Conservation (phyloP, 2,113 vertebrate genomes). For the Ornithorhynchus anatinus region DNA sequence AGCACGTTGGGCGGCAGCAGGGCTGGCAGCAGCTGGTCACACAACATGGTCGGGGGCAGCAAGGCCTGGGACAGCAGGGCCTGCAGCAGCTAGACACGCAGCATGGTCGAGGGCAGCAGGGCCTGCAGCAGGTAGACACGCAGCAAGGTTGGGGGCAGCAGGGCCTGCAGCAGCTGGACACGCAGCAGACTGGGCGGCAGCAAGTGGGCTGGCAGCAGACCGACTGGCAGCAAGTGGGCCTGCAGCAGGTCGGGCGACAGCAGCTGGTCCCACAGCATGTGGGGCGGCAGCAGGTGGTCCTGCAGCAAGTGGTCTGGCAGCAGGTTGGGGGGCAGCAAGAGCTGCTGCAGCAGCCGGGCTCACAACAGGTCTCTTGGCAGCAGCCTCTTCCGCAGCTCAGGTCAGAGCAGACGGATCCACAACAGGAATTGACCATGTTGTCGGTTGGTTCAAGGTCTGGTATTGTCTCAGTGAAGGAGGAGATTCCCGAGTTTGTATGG, state of each 20-base stretch:
- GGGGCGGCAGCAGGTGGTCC: neutral
- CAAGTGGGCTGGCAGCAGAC: neutral
- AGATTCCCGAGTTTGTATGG: neutral
- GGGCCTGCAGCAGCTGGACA: neutral
- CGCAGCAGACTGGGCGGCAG: slow-evolving; percentile 8
- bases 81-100: neutral
- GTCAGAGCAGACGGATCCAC: neutral
- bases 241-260: neutral
- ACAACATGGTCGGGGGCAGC: neutral
- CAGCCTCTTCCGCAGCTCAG: too few species aligned
- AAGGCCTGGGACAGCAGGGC: neutral
- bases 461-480: neutral
- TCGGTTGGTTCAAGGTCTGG: neutral
- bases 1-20: slow-evolving; percentile 11
- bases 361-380: too few species aligned
- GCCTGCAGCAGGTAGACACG: slow-evolving; percentile 21
- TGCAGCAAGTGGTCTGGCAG: neutral
- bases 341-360: too few species aligned
- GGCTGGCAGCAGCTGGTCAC: neutral
- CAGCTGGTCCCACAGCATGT: neutral
- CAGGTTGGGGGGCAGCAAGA: neutral
- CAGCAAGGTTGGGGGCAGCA: slow-evolving; percentile 1
- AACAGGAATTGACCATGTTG: neutral
- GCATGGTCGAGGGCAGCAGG: neutral
- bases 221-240: neutral